A percentile compares a stretch with the other conserved stretches of the same genome.
These are phyloP conservation scores for Pheosia gnoma DNA, from an alignment of 2,888 invertebrate species.

Conservation along the genomic window DNA sequence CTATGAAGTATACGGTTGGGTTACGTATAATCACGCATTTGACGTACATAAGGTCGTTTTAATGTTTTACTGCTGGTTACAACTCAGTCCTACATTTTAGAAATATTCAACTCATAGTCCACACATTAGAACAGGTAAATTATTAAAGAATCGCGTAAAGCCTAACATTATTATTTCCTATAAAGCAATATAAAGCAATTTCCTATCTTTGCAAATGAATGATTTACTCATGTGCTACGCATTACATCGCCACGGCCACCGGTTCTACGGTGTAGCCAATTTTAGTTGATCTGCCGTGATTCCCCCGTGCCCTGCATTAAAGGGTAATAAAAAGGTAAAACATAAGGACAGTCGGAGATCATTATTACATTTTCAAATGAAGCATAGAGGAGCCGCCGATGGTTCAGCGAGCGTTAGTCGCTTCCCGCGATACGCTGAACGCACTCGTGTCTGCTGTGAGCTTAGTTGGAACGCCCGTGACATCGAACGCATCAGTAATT, in stretches of 20 bases:
- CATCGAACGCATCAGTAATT: conserved; percentile 43
- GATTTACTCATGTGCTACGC: conserved; percentile 57
- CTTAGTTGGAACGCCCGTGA: conserved; percentile 45
- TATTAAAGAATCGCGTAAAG: too few relatives aligned
- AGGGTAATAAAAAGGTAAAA: conserved; percentile 45
- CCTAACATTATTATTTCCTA: neutral
- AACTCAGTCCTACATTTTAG: too few relatives aligned
- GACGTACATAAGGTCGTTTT: too few relatives aligned
- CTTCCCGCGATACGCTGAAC: conserved; percentile 58
- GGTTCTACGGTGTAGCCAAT: conserved; percentile 51
- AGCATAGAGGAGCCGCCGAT: conserved; percentile 65
- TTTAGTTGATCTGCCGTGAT: conserved; percentile 44
- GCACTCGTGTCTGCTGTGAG: conserved; percentile 56
- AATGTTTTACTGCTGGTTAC: too few relatives aligned
- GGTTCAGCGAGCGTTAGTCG: conserved; percentile 61
- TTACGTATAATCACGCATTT: too few relatives aligned
- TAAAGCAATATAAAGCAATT: too few relatives aligned
- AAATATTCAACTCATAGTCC: too few relatives aligned
- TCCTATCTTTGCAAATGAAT: conserved; percentile 50
- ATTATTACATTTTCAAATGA: conserved; percentile 57
- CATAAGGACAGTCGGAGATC: conserved; percentile 43
- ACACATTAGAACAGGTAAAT: too few relatives aligned
- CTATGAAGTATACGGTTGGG: too few relatives aligned
- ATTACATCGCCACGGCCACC: conserved; percentile 48
- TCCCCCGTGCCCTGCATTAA: conserved; percentile 29